A percentile compares a stretch with the other conserved stretches of the same genome.
These are phyloP conservation scores for Candidula unifasciata DNA, from an alignment of 2,888 invertebrate species.

Conservation along the genomic window DNA sequence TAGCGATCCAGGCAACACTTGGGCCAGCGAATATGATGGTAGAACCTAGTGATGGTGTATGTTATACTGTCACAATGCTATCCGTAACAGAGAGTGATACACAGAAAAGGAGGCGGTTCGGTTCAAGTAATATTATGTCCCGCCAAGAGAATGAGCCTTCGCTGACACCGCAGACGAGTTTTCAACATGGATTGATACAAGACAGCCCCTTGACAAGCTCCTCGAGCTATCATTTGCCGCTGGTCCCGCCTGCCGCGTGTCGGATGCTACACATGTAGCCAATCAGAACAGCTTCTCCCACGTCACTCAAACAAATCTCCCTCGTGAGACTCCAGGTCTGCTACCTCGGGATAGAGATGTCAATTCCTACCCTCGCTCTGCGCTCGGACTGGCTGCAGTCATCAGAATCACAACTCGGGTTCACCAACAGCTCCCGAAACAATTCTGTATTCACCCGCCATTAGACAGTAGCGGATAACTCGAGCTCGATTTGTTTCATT, in stretches of 20 bases:
- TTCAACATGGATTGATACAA: slow-evolving; percentile 32
- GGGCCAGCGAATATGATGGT: slow-evolving; percentile 16
- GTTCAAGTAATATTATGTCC: slow-evolving; percentile 50
- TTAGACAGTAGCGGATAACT: slow-evolving; percentile 21
- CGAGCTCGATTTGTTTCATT: slow-evolving; percentile 33
- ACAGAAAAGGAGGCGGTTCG: slow-evolving; percentile 41
- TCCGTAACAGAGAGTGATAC: slow-evolving; percentile 45
- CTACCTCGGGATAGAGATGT: slow-evolving; percentile 37
- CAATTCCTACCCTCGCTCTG: slow-evolving; percentile 7
- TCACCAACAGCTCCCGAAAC: no score
- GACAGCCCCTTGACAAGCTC: slow-evolving; percentile 22
- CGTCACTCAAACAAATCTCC: slow-evolving; percentile 7
- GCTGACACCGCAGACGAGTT: slow-evolving; percentile 31
- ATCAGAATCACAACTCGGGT: no score
- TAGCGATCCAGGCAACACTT: slow-evolving; percentile 23
- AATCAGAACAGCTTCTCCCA: neutral
- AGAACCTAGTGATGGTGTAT: slow-evolving; percentile 17
- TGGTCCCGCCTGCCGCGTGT: slow-evolving; percentile 26
- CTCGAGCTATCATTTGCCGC: slow-evolving; percentile 28
- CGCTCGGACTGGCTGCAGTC: slow-evolving; percentile 22
- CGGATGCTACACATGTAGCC: neutral
- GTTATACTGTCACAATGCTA: slow-evolving; percentile 47
- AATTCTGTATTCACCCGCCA: slow-evolving; percentile 25
- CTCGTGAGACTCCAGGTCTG: slow-evolving; percentile 7
- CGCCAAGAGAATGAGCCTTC: slow-evolving; percentile 15